Conservation (phyloP, 2,888 invertebrate genomes). For the Tuberolachnus salignus region DNA sequence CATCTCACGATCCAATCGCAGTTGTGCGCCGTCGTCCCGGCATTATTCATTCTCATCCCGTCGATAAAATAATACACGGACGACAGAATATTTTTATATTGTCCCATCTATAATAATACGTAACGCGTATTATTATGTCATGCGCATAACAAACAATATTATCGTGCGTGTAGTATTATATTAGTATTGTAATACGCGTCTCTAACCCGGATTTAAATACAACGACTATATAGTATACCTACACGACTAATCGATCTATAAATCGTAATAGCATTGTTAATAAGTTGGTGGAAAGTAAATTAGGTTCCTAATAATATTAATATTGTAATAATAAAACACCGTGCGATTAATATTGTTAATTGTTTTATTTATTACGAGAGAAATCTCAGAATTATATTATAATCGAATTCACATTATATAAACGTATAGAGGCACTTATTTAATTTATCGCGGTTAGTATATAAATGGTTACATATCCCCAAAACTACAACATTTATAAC, state of each 20-base stretch:
- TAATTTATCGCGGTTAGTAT: no score
- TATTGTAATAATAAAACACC: no score
- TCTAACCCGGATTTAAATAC: slow-evolving; percentile 29
- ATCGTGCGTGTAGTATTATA: neutral
- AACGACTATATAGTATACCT: neutral
- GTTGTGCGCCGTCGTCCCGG: neutral
- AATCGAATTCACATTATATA: no score
- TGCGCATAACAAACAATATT: neutral
- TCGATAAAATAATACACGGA: neutral
- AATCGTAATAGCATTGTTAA: no score
- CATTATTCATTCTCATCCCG: neutral
- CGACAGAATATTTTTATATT: slow-evolving; percentile 13
- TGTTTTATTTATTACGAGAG: no score
- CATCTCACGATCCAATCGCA: slow-evolving; percentile 1
- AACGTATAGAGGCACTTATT: no score
- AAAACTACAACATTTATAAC: no score
- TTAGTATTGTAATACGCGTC: neutral
- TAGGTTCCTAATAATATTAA: no score
- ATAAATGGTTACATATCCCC: no score
- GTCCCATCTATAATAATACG: slow-evolving; percentile 11
- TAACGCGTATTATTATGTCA: slow-evolving; percentile 18
- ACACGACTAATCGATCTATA: slow-evolving; percentile 19
- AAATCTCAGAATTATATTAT: no score
- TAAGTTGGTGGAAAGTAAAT: no score
- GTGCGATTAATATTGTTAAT: no score